A percentile compares a stretch with the other conserved stretches of the same genome.
These are phyloP conservation scores for Trichoplusia ni DNA, from an alignment of 1,140 invertebrate species.

Conservation along the genomic window DNA sequence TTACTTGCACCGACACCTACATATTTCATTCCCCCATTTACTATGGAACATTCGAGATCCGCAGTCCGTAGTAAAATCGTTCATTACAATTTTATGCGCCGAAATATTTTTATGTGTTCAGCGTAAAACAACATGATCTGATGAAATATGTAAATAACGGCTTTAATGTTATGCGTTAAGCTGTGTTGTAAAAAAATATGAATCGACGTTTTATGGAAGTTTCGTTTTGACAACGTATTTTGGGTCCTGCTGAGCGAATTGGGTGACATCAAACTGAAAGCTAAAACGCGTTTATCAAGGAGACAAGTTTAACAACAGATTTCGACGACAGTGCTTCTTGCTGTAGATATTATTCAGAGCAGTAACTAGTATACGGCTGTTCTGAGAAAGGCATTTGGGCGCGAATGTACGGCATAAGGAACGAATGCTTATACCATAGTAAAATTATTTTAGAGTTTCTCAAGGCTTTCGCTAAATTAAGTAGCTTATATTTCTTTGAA, in stretches of 20 bases:
- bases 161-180: not conserved
- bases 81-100: constrained; percentile 9
- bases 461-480: constrained; percentile 18
- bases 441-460: constrained; percentile 24
- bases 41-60: too few relatives aligned
- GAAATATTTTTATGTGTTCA: constrained; percentile 14
- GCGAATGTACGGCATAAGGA: not conserved
- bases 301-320: not conserved
- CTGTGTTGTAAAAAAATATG: constrained; percentile 4
- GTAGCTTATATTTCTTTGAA: constrained; percentile 22
- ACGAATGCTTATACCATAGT: constrained; percentile 6
- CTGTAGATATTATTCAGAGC: not conserved
- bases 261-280: not conserved
- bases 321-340: constrained; percentile 1
- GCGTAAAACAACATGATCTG: constrained; percentile 17
- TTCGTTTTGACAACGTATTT: constrained; percentile 3
- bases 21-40: constrained; percentile 4
- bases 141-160: not conserved
- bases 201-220: not conserved
- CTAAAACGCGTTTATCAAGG: not conserved
- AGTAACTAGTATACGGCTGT: not conserved
- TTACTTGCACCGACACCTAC: constrained; percentile 10
- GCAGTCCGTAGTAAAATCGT: constrained; percentile 1
- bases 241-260: constrained; percentile 12
- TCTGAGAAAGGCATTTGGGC: not conserved